phyloP scores from a whole-genome alignment of 1,140 invertebrate species.

The Heliconius hewitsoni region DNA sequence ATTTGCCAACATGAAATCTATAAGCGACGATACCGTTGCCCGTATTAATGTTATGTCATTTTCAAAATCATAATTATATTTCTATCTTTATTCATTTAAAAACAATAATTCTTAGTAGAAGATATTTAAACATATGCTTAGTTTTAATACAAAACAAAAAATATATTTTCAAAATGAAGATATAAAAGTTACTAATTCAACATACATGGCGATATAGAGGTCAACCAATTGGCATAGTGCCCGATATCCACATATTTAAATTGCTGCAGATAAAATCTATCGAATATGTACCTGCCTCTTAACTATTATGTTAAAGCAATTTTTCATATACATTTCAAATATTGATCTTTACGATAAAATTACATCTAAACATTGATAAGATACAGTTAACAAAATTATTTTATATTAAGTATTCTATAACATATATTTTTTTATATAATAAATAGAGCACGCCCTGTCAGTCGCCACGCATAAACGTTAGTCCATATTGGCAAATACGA shows the following conservation, averaged over 20 bases:
- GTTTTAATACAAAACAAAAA: not conserved
- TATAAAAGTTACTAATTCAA: constrained; percentile 11
- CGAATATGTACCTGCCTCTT: not conserved
- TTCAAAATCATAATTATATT: not conserved
- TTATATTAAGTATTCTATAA: not conserved
- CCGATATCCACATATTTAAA: constrained; percentile 14
- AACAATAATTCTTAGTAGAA: not conserved
- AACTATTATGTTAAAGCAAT: not conserved
- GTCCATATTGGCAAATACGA: constrained; percentile 61
- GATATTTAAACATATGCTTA: not conserved
- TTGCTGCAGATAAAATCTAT: not conserved
- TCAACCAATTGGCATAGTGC: constrained; percentile 27
- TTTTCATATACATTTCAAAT: not conserved
- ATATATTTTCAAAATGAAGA: constrained; percentile 10
- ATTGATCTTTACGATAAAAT: not conserved
- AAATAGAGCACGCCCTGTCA: not conserved
- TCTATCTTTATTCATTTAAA: not conserved
- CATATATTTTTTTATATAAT: not conserved
- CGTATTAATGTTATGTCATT: not conserved
- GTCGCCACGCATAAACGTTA: not conserved
- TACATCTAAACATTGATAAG: not conserved
- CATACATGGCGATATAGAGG: constrained; percentile 12
- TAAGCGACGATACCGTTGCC: not conserved
- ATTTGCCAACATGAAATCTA: constrained; percentile 60
- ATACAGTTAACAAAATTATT: not conserved